Percentiles rank a stretch among this genome's conserved stretches.
Conservation (phyloP, 1,140 invertebrate genomes). For the Drosophila lacteicornis region DNA sequence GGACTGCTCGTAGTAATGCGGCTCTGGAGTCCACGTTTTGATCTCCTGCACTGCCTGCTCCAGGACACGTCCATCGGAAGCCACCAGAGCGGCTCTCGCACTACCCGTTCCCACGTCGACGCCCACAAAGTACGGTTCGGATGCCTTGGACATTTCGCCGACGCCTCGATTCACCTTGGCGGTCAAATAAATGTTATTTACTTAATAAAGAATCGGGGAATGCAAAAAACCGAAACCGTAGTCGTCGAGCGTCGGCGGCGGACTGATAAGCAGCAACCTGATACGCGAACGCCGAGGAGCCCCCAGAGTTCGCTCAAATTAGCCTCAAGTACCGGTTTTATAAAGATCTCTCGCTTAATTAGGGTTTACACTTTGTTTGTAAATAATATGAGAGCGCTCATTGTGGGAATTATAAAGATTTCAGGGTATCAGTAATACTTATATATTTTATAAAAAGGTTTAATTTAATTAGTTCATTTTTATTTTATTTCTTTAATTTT, state of each 20-base stretch:
- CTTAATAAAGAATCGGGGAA: constrained; percentile 1
- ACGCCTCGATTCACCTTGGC: constrained; percentile 43
- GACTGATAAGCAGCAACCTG: constrained; percentile 66
- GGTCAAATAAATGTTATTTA: constrained; percentile 76
- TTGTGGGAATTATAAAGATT: neutral
- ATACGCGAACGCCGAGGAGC: constrained; percentile 22
- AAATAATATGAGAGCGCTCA: neutral
- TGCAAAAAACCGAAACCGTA: constrained; percentile 49
- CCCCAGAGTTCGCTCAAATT: constrained; percentile 17
- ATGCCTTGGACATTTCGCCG: constrained; percentile 23
- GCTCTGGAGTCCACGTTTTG: constrained; percentile 91
- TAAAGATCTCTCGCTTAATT: constrained; percentile 30
- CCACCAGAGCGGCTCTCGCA: constrained; percentile 92
- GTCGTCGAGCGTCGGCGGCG: constrained; percentile 34
- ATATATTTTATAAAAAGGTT: neutral
- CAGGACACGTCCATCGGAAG: constrained; percentile 88
- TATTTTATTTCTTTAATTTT: no score
- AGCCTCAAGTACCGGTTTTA: constrained; percentile 37
- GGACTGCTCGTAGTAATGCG: constrained; percentile 96
- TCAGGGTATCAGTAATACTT: neutral
- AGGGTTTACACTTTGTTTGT: constrained; percentile 19
- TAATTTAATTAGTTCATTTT: no score
- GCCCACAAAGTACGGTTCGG: constrained; percentile 90
- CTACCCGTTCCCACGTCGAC: constrained; percentile 97
- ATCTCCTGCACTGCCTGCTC: constrained; percentile 88